Conservation (phyloP, 2,888 invertebrate species). For the Drosophila vallismaia region DNA sequence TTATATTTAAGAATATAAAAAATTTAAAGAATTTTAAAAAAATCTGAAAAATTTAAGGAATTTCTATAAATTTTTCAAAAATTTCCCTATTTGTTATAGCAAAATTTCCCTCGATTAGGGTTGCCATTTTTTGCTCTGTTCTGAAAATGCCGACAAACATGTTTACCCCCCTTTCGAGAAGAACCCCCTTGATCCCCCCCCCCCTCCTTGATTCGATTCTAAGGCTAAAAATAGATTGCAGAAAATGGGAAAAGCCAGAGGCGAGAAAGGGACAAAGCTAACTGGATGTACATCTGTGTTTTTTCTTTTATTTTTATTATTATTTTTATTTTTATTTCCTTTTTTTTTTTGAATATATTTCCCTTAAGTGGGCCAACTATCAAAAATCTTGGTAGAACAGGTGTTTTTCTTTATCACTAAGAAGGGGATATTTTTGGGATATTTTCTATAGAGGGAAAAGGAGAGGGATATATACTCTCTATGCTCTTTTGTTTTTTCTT, state of each 20-base stretch:
- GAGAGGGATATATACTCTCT: constrained; percentile 11
- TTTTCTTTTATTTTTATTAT: constrained; percentile 1
- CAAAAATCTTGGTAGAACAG: constrained; percentile 1
- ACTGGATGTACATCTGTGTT: constrained; percentile 13
- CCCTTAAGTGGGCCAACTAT: constrained; percentile 19
- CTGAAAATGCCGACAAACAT: constrained; percentile 42
- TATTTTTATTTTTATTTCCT: neutral
- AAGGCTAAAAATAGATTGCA: constrained; percentile 38
- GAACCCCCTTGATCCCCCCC: neutral
- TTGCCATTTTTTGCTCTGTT: neutral
- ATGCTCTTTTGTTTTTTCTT: neutral
- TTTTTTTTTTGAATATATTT: neutral
- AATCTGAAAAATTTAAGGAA: too few relatives aligned
- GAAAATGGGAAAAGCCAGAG: constrained; percentile 15
- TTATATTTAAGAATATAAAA: too few relatives aligned
- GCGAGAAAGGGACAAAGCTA: constrained; percentile 17
- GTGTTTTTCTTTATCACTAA: constrained; percentile 18
- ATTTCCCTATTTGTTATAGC: neutral
- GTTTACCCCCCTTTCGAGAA: constrained; percentile 13
- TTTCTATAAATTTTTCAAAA: too few relatives aligned
- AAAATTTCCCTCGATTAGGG: too few relatives aligned
- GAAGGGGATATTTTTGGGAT: too few relatives aligned
- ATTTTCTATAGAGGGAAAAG: too few relatives aligned
- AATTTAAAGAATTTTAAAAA: too few relatives aligned
- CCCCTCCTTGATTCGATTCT: constrained; percentile 9